Conservation (phyloP, 1,140 invertebrate species). For the Hycleus cichorii region DNA sequence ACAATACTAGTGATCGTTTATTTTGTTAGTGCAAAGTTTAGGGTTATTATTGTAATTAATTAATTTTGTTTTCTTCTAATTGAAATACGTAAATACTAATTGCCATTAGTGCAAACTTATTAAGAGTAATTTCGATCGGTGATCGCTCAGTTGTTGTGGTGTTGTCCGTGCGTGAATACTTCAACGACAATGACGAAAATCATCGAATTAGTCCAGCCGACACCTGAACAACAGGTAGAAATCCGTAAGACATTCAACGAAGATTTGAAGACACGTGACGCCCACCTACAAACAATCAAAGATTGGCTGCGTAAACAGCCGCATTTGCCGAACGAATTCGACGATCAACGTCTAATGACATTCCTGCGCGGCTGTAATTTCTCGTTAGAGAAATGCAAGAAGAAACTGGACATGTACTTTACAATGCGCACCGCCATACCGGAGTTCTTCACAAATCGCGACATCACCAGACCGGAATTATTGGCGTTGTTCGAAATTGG, state of each 20-base stretch:
- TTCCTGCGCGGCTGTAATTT: slow-evolving; percentile 73
- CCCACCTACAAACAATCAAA: slow-evolving; percentile 57
- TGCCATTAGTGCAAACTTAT: too few species aligned
- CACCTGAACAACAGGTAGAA: slow-evolving; percentile 57
- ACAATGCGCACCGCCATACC: slow-evolving; percentile 73
- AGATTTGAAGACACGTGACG: slow-evolving; percentile 52
- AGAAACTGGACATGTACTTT: slow-evolving; percentile 64
- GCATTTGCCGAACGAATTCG: slow-evolving; percentile 58
- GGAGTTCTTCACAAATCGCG: slow-evolving; percentile 69
- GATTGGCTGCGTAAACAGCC: slow-evolving; percentile 66
- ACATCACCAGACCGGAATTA: slow-evolving; percentile 57
- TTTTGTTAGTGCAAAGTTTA: too few species aligned
- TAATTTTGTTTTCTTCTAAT: too few species aligned
- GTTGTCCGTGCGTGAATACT: too few species aligned
- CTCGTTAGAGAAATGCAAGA: slow-evolving; percentile 66
- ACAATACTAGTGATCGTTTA: too few species aligned
- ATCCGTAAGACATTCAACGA: slow-evolving; percentile 67
- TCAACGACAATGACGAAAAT: too few species aligned
- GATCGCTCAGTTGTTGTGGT: too few species aligned
- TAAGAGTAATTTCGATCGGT: too few species aligned
- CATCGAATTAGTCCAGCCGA: slow-evolving; percentile 50
- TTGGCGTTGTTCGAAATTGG: too few species aligned
- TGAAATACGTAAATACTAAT: too few species aligned
- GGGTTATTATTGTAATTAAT: too few species aligned
- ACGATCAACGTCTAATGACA: slow-evolving; percentile 61